Conservation (phyloP, 2,888 invertebrate genomes). For the Baccha elongata region DNA sequence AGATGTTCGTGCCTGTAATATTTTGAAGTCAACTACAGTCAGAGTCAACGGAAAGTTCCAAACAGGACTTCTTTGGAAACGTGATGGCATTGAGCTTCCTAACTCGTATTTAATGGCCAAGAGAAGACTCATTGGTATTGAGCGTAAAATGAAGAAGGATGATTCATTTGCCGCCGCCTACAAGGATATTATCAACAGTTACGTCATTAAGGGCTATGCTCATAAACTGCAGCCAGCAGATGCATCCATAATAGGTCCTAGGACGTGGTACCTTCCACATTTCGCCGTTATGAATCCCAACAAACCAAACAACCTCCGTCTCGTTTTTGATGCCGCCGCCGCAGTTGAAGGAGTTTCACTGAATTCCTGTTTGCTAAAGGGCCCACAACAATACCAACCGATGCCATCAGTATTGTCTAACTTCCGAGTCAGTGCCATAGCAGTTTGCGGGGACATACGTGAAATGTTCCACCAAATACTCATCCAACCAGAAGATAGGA, state of each 20-base stretch:
- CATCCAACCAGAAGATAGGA: constrained; percentile 16
- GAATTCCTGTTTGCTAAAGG: constrained; percentile 75
- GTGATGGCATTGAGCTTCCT: constrained; percentile 14
- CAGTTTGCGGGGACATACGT: constrained; percentile 75
- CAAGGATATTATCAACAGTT: constrained; percentile 46
- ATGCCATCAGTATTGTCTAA: constrained; percentile 77
- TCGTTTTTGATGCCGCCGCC: constrained; percentile 77
- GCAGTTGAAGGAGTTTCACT: constrained; percentile 71
- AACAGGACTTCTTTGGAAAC: constrained; percentile 24
- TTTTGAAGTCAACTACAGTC: constrained; percentile 9
- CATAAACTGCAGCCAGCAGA: constrained; percentile 41
- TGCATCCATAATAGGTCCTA: neutral
- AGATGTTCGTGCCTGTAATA: constrained; percentile 15
- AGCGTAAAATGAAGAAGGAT: constrained; percentile 64
- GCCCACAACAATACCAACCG: constrained; percentile 76
- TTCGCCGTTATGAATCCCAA: constrained; percentile 75
- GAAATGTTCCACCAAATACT: constrained; percentile 74
- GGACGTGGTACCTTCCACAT: constrained; percentile 75
- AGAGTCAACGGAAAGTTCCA: neutral
- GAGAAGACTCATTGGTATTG: constrained; percentile 58
- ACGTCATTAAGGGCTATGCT: constrained; percentile 67
- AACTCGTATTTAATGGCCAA: constrained; percentile 67
- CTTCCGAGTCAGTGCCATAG: constrained; percentile 75
- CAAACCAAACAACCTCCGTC: constrained; percentile 73
- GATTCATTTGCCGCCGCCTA: constrained; percentile 40